Evolutionary conservation across 2,888 invertebrate genomes (phyloP).

Genomic region (Epinotia ramella): DNA sequence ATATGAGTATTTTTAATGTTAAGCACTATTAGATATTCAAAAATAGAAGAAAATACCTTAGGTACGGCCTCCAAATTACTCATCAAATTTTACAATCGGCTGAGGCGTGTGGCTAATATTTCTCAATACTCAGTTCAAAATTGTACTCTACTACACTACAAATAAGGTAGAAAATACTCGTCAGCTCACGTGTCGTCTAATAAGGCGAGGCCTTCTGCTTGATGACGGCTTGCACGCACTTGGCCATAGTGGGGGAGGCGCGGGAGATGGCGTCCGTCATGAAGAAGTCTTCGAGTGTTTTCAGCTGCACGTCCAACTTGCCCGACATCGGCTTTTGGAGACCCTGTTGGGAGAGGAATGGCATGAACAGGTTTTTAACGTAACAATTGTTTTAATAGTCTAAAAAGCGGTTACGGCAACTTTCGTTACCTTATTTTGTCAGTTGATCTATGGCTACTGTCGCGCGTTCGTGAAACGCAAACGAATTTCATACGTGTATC

Average conservation of each 20-base stretch:
- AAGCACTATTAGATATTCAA: neutral
- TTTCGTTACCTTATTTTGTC: too few species aligned
- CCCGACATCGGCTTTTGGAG: constrained; percentile 82
- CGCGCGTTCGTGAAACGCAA: too few species aligned
- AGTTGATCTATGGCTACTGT: too few species aligned
- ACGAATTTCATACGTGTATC: too few species aligned
- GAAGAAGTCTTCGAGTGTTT: constrained; percentile 92
- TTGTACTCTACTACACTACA: neutral
- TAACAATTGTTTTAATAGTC: too few species aligned
- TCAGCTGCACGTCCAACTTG: constrained; percentile 89
- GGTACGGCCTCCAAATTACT: neutral
- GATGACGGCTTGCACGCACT: constrained; percentile 96
- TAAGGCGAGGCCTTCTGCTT: constrained; percentile 87
- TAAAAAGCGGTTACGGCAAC: too few species aligned
- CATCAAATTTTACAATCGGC: neutral
- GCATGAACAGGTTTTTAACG: neutral
- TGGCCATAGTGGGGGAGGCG: constrained; percentile 99
- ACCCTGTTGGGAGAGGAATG: constrained; percentile 59
- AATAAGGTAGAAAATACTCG: constrained; percentile 36
- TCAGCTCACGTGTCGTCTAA: constrained; percentile 52
- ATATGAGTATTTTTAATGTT: neutral
- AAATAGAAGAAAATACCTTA: neutral
- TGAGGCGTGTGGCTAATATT: neutral
- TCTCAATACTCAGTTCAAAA: neutral
- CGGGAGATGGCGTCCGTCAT: constrained; percentile 99